phyloP scores from a whole-genome alignment of 2,113 vertebrate genomes.

The Oncorhynchus tshawytscha region DNA sequence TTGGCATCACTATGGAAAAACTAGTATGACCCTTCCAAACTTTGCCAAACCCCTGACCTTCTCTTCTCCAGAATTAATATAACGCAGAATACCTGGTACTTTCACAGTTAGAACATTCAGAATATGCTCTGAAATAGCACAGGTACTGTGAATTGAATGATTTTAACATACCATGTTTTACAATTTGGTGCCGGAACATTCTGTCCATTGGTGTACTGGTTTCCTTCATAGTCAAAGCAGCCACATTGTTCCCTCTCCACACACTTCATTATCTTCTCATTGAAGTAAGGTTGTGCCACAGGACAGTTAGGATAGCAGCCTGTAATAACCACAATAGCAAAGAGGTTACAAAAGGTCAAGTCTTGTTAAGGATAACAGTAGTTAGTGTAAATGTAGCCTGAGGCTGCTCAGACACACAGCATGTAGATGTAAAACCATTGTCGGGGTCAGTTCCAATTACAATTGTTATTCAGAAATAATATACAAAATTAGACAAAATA shows the following conservation, averaged over 20 bases:
- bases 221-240: slow-evolving; percentile 73
- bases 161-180: slow-evolving; percentile 78
- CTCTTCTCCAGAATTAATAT: too few relatives aligned
- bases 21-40: too few relatives aligned
- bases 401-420: not conserved
- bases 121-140: too few relatives aligned
- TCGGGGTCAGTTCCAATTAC: not conserved
- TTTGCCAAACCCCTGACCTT: too few relatives aligned
- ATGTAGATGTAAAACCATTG: not conserved
- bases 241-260: slow-evolving; percentile 74
- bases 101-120: too few relatives aligned
- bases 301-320: slow-evolving; percentile 94
- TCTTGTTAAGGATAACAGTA: not conserved
- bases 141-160: not conserved
- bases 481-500: too few relatives aligned
- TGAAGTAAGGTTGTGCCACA: slow-evolving; percentile 76
- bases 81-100: too few relatives aligned
- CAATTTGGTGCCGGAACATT: slow-evolving; percentile 75
- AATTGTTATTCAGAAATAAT: too few relatives aligned
- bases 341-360: not conserved
- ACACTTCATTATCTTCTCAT: slow-evolving; percentile 88
- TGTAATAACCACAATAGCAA: slow-evolving; percentile 45
- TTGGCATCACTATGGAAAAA: too few relatives aligned
- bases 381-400: not conserved
- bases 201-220: slow-evolving; percentile 67